These are phyloP conservation scores for Macrochelys suwanniensis DNA, from an alignment of 2,797 vertebrate species.

Conservation along the genomic window DNA sequence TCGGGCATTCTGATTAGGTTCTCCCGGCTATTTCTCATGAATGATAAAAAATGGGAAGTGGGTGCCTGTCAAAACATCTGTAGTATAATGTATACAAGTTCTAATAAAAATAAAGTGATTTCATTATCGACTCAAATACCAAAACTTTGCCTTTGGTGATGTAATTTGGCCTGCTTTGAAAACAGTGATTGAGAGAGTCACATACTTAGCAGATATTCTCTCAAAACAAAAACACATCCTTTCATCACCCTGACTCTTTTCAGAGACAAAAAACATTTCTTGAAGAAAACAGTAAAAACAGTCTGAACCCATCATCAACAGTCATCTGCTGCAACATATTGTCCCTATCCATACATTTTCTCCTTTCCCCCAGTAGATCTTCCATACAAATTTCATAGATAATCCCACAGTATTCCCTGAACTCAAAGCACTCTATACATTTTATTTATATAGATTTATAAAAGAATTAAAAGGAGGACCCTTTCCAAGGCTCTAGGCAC, in stretches of 20 bases:
- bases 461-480: background rate
- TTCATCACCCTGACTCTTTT: background rate
- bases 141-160: constrained; percentile 55
- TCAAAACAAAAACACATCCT: background rate
- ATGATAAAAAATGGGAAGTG: constrained; percentile 39
- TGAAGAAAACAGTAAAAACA: background rate
- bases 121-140: constrained; percentile 61
- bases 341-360: background rate
- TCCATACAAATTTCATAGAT: background rate
- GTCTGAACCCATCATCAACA: background rate
- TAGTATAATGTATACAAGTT: constrained; percentile 37
- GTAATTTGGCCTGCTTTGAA: constrained; percentile 56
- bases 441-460: background rate
- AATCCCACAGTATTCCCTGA: background rate
- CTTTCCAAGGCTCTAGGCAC: background rate
- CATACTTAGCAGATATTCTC: background rate
- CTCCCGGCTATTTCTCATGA: constrained; percentile 34
- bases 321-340: background rate
- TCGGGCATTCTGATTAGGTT: constrained; percentile 41
- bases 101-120: constrained; percentile 62
- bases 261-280: background rate
- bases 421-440: background rate
- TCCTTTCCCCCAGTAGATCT: background rate
- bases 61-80: constrained; percentile 51
- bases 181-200: constrained; percentile 31